phyloP scores from a whole-genome alignment of 2,113 vertebrate species.

The Sebastes fasciatus region DNA sequence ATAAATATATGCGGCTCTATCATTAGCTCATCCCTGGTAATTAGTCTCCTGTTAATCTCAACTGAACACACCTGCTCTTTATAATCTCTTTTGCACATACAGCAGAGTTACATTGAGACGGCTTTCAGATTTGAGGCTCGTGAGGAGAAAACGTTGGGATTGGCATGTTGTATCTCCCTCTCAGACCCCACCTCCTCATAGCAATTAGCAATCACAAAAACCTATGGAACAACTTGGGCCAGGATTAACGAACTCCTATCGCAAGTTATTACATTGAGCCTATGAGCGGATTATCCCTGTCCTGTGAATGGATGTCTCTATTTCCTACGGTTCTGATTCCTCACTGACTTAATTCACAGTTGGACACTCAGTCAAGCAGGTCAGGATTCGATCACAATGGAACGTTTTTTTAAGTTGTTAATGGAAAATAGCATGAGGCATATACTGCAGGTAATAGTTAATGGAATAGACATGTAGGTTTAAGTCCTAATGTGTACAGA shows the following conservation, averaged over 20 bases:
- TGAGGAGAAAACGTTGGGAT: conserved; percentile 45
- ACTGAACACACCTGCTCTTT: conserved; percentile 64
- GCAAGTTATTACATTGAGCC: conserved; percentile 75
- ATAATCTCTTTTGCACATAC: conserved; percentile 50
- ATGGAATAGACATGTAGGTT: conserved; percentile 9
- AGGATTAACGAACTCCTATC: conserved; percentile 79
- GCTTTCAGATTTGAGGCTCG: conserved; percentile 26
- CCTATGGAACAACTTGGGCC: conserved; percentile 61
- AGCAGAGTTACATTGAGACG: conserved; percentile 21
- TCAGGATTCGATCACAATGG: conserved; percentile 26
- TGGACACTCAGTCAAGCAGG: conserved; percentile 19
- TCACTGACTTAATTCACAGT: conserved; percentile 38
- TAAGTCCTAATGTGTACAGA: conserved; percentile 26
- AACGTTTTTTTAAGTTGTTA: conserved; percentile 17
- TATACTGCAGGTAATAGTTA: conserved; percentile 2
- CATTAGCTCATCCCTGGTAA: conserved; percentile 65
- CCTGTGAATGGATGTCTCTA: conserved; percentile 63
- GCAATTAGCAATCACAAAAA: conserved; percentile 77
- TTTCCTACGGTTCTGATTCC: conserved; percentile 53
- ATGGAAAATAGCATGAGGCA: conserved; percentile 29
- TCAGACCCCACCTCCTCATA: conserved; percentile 43
- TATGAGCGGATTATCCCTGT: conserved; percentile 75
- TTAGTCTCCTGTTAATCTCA: conserved; percentile 67
- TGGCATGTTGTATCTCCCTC: conserved; percentile 46
- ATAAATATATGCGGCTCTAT: conserved; percentile 50